A percentile compares a stretch with the other conserved stretches of the same genome.
Evolutionary conservation across 37 sponge, comb jelly and placozoan genomes (phyloP).

Genomic region (Eunapius fragilis): DNA sequence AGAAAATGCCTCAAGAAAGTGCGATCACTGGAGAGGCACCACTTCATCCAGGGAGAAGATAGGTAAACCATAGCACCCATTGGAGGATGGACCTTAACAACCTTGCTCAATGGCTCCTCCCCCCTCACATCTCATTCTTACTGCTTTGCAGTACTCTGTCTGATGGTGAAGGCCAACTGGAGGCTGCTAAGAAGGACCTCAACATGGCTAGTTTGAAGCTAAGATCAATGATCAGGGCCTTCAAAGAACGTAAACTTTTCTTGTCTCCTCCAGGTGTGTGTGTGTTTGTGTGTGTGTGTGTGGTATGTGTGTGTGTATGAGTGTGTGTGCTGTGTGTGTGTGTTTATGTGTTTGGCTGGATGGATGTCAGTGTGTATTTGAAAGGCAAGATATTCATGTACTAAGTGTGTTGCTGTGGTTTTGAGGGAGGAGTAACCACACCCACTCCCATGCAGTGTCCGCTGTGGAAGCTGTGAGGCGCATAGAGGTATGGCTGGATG

Average conservation of each 20-base stretch:
- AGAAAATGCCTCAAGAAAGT: neutral
- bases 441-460: neutral
- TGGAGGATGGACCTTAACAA: neutral
- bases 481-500: constrained; percentile 92
- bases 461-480: constrained; percentile 62
- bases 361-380: neutral
- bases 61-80: neutral
- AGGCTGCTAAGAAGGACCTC: constrained; percentile 59
- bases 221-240: constrained; percentile 67
- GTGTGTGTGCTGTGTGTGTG: constrained; percentile 8
- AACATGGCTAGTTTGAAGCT: constrained; percentile 57
- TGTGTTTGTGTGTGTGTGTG: neutral
- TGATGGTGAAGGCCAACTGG: constrained; percentile 48
- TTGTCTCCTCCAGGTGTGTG: constrained; percentile 30
- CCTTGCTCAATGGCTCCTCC: neutral
- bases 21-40: neutral
- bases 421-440: too few species aligned
- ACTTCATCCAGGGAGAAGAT: neutral
- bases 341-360: neutral
- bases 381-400: too few species aligned
- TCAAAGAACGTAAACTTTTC: constrained; percentile 65
- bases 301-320: neutral
- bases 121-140: too few species aligned
- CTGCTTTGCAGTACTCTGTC: neutral
- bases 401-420: too few species aligned